These are phyloP conservation scores for Arremon aurantiirostris DNA, from an alignment of 2,797 vertebrate species.

Conservation along the genomic window DNA sequence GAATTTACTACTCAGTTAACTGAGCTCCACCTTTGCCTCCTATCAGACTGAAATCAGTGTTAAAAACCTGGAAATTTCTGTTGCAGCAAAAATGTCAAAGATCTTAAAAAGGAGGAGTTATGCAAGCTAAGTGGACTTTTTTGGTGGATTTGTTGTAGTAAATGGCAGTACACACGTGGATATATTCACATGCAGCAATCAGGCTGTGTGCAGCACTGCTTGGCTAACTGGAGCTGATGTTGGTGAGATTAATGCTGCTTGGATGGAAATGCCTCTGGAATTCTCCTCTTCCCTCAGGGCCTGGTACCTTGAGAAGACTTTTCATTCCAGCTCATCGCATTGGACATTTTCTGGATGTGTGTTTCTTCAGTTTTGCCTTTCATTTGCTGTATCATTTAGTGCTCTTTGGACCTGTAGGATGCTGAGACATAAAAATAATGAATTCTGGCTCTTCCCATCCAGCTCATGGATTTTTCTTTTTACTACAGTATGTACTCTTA, in stretches of 20 bases:
- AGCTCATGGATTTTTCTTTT: not conserved
- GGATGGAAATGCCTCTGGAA: not conserved
- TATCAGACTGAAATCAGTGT: not conserved
- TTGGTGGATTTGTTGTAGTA: not conserved
- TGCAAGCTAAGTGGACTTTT: not conserved
- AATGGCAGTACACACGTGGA: not conserved
- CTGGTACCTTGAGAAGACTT: not conserved
- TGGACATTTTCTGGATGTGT: not conserved
- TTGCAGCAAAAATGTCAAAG: not conserved
- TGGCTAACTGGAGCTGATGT: not conserved
- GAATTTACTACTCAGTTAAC: not conserved
- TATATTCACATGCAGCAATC: not conserved
- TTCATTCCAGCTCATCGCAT: not conserved
- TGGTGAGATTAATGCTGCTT: not conserved
- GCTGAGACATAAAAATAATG: not conserved
- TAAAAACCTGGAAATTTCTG: not conserved
- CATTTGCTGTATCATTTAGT: not conserved
- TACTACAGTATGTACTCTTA: not conserved
- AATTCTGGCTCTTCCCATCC: not conserved
- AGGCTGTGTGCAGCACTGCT: not conserved
- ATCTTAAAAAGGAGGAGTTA: not conserved
- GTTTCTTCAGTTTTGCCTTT: not conserved
- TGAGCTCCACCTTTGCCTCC: not conserved
- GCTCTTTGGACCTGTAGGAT: not conserved
- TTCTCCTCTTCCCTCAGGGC: not conserved